Evolutionary conservation across 1,140 invertebrate genomes (phyloP).

Genomic region (Drosophila tani): DNA sequence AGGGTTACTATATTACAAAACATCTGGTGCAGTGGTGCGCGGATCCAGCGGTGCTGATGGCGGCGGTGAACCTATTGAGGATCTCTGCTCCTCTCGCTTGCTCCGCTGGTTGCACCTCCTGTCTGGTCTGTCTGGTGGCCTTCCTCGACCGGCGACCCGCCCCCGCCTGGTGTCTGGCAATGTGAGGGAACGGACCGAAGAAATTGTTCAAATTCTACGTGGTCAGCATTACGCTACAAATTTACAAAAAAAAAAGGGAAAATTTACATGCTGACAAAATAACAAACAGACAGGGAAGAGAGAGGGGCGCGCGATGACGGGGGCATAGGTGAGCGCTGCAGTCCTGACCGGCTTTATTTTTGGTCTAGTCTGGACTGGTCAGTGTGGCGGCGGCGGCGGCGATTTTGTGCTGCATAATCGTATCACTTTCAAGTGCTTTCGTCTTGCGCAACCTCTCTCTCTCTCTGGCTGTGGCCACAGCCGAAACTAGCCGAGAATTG

Average conservation of each 20-base stretch:
- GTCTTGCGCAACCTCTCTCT: slow-evolving; percentile 33
- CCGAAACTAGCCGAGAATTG: slow-evolving; percentile 67
- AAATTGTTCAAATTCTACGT: slow-evolving; percentile 81
- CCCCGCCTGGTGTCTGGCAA: slow-evolving; percentile 57
- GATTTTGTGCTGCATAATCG: slow-evolving; percentile 77
- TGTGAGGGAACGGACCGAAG: slow-evolving; percentile 49
- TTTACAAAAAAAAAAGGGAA: slow-evolving; percentile 64
- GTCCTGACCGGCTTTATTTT: slow-evolving; percentile 51
- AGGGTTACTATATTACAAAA: slow-evolving; percentile 60
- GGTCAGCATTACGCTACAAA: slow-evolving; percentile 82
- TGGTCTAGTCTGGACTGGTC: slow-evolving; percentile 40
- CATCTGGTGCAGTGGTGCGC: slow-evolving; percentile 62
- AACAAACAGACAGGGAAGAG: slow-evolving; percentile 39
- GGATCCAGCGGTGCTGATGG: slow-evolving; percentile 10
- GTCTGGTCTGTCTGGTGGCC: slow-evolving; percentile 42
- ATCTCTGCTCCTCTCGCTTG: slow-evolving; percentile 43
- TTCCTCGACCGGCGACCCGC: slow-evolving; percentile 32
- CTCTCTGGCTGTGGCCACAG: slow-evolving; percentile 34
- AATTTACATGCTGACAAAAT: slow-evolving; percentile 73
- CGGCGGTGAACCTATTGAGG: slow-evolving; percentile 66
- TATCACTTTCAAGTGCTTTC: slow-evolving; percentile 79
- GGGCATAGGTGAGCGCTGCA: slow-evolving; percentile 14
- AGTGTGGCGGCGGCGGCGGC: slow-evolving; percentile 7
- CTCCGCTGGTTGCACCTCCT: slow-evolving; percentile 13
- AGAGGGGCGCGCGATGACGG: not conserved